These are phyloP conservation scores for Mamestra configurata DNA, from an alignment of 1,140 invertebrate genomes.

Conservation along the genomic window DNA sequence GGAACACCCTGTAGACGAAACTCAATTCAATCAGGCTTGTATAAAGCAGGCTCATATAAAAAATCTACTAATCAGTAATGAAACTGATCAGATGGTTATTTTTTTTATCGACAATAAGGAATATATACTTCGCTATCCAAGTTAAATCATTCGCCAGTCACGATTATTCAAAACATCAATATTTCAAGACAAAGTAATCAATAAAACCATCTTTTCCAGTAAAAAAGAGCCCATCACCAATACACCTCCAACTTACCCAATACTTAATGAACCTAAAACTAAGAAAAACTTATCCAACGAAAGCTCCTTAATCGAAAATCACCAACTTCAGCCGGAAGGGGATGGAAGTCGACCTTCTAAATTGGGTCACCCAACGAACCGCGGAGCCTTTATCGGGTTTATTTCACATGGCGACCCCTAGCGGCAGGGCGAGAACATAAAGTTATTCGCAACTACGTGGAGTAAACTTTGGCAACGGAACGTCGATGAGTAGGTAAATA, in stretches of 20 bases:
- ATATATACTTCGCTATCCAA: no score
- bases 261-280: slow-evolving; percentile 12
- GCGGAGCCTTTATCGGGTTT: slow-evolving; percentile 50
- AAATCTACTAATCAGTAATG: no score
- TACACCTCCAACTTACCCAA: background rate
- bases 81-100: no score
- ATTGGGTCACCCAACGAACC: slow-evolving; percentile 55
- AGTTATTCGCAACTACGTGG: slow-evolving; percentile 22
- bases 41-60: no score
- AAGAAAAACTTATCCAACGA: slow-evolving; percentile 19
- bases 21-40: no score
- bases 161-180: no score
- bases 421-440: slow-evolving; percentile 22
- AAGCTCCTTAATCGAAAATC: slow-evolving; percentile 41
- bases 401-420: slow-evolving; percentile 20
- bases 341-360: slow-evolving; percentile 53
- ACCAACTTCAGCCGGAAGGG: slow-evolving; percentile 28
- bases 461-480: background rate
- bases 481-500: slow-evolving; percentile 27
- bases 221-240: background rate
- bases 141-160: no score
- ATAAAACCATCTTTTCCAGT: background rate
- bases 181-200: no score
- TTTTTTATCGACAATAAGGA: no score
- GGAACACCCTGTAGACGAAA: no score